Conservation (phyloP, 2,113 vertebrate species). For the Phalacrocorax carbo region DNA sequence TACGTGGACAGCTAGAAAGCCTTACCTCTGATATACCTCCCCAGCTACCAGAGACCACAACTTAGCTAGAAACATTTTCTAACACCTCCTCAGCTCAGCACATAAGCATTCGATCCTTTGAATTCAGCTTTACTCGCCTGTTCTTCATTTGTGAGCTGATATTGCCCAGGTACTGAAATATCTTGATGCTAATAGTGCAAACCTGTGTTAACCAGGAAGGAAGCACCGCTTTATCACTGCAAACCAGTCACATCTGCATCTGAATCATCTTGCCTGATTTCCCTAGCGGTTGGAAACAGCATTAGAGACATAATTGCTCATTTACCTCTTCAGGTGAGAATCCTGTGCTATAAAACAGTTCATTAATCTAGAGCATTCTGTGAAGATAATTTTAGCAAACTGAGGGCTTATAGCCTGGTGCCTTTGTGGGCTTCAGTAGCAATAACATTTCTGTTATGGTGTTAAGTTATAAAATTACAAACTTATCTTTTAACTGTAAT, state of each 20-base stretch:
- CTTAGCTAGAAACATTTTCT: accelerated
- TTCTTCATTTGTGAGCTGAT: background rate
- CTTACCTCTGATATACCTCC: background rate
- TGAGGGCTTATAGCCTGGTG: background rate
- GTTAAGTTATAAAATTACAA: background rate
- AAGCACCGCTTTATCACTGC: background rate
- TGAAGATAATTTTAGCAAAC: background rate
- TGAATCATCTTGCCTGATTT: background rate
- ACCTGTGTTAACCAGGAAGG: background rate
- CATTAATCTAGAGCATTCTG: background rate
- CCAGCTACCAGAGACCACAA: background rate
- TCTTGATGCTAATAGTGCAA: background rate
- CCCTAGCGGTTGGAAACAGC: background rate
- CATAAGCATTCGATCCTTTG: background rate
- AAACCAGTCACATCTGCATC: background rate
- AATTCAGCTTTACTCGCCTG: background rate
- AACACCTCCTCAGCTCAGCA: accelerated
- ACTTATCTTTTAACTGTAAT: background rate
- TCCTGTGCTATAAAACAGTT: background rate
- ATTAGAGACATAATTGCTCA: background rate
- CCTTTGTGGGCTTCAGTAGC: background rate
- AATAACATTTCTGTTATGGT: background rate
- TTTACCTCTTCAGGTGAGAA: background rate
- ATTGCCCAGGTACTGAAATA: background rate
- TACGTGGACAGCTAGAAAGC: background rate